These are phyloP conservation scores for Hafferia zeledoni DNA, from an alignment of 2,797 vertebrate genomes.

Conservation along the genomic window DNA sequence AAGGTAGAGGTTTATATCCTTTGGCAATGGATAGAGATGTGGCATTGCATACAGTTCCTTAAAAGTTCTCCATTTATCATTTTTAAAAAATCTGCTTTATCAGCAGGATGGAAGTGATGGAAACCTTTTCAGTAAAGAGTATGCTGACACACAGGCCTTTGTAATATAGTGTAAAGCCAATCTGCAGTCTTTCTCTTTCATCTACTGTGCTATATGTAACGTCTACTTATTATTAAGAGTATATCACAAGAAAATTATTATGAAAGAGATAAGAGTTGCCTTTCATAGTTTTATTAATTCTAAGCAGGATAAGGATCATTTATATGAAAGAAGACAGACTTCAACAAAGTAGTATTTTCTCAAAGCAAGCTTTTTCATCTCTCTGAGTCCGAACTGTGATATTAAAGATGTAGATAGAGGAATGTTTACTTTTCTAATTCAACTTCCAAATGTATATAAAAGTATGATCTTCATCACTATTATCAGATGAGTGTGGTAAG, in stretches of 20 bases:
- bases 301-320: constrained; percentile 7
- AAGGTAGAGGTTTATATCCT: background rate
- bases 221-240: background rate
- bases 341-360: background rate
- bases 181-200: background rate
- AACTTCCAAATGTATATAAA: background rate
- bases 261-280: background rate
- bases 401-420: background rate
- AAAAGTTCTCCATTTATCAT: background rate
- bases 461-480: background rate
- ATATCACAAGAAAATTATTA: constrained; percentile 19
- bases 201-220: background rate
- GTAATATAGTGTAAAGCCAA: background rate
- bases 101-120: background rate
- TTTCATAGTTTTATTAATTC: constrained; percentile 38
- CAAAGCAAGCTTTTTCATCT: background rate
- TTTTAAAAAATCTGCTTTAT: background rate
- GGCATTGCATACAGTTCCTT: background rate
- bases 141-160: background rate
- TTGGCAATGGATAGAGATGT: background rate
- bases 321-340: background rate
- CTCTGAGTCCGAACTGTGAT: background rate
- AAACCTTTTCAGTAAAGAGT: background rate
- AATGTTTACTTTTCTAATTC: background rate
- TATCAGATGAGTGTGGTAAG: background rate